A percentile compares a stretch with the other conserved stretches of the same genome.
Conservation (phyloP, 1,140 invertebrate genomes). For the Pachypsylla venusta region DNA sequence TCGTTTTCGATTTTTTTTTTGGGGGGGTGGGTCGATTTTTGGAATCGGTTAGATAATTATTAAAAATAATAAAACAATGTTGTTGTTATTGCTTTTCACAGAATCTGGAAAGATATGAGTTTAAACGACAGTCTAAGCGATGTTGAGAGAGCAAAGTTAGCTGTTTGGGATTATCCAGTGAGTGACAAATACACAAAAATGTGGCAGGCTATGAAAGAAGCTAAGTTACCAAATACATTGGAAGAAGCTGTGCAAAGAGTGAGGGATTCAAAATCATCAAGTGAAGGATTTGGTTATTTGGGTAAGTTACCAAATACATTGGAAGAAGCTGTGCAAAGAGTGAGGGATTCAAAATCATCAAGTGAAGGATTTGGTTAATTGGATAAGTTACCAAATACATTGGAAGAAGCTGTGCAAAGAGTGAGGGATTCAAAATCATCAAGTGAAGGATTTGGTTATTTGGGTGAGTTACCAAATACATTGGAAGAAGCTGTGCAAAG, state of each 20-base stretch:
- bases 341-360: conserved; percentile 52
- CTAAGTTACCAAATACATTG: conserved; percentile 55
- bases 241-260: conserved; percentile 69
- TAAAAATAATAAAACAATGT: no score
- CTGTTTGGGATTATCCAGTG: conserved; percentile 97
- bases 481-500: conserved; percentile 61
- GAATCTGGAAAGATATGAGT: conserved; percentile 97
- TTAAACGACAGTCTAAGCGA: conserved; percentile 81
- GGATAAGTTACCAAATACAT: conserved; percentile 54
- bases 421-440: conserved; percentile 56
- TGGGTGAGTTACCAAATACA: conserved; percentile 60
- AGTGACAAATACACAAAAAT: conserved; percentile 98
- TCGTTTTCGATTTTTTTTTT: no score
- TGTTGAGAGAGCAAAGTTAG: conserved; percentile 77
- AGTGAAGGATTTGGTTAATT: conserved; percentile 84
- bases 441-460: conserved; percentile 79
- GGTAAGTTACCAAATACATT: conserved; percentile 58
- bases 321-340: conserved; percentile 61
- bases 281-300: conserved; percentile 83
- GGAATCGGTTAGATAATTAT: no score
- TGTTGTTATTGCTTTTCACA: no score
- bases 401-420: conserved; percentile 60
- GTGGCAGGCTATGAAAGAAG: conserved; percentile 92
- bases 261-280: conserved; percentile 48
- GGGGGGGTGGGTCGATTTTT: no score